Conservation (phyloP, 2,797 vertebrate species). For the Pteronotus mesoamericanus region DNA sequence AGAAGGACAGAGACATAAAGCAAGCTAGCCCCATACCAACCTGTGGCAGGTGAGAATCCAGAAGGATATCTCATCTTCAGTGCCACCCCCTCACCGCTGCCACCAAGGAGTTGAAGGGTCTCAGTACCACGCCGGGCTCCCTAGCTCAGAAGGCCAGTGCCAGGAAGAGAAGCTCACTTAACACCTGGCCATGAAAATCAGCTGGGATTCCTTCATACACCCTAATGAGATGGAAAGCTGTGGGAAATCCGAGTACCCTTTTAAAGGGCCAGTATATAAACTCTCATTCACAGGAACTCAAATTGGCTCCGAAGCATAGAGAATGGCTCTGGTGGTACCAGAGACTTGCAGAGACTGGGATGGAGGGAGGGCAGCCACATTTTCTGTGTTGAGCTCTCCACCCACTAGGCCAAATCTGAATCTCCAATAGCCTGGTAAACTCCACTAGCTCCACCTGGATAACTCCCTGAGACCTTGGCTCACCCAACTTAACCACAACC, state of each 20-base stretch:
- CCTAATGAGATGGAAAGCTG: background rate
- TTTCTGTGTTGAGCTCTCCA: background rate
- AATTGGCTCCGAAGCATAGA: background rate
- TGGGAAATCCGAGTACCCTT: background rate
- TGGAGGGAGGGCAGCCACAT: background rate
- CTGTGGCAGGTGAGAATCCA: background rate
- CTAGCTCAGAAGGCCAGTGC: background rate
- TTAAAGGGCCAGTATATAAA: background rate
- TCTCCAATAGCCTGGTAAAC: background rate
- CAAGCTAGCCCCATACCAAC: background rate
- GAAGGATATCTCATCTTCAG: background rate
- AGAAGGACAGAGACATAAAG: background rate
- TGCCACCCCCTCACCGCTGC: too few species aligned
- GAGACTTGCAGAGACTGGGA: background rate
- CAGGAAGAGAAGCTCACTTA: background rate
- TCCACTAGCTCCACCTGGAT: background rate
- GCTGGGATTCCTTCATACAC: background rate
- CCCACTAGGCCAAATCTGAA: background rate
- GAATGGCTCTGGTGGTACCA: background rate
- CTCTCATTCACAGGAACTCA: background rate
- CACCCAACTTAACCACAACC: background rate
- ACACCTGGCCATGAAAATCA: background rate
- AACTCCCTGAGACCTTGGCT: background rate
- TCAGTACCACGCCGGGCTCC: background rate
- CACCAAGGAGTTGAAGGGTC: background rate